Evolutionary conservation across 2,888 invertebrate genomes (phyloP).

Genomic region (Dysmachus trigonus): DNA sequence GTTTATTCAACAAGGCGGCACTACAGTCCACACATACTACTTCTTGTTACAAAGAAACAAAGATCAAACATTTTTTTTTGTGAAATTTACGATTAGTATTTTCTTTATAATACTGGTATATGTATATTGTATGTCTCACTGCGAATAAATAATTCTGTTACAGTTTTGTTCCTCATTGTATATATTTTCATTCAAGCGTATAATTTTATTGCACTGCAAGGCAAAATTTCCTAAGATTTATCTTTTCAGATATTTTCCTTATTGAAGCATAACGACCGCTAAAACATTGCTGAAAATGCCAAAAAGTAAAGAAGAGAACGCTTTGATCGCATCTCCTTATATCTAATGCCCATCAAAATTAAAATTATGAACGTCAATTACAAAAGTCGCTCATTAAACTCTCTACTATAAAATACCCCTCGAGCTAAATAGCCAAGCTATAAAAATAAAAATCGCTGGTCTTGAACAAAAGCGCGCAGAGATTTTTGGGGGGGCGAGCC

Average conservation of each 20-base stretch:
- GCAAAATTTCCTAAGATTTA: background rate
- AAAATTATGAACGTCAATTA: background rate
- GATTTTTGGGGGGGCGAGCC: background rate
- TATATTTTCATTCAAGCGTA: background rate
- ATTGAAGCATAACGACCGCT: background rate
- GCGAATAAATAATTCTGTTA: no score
- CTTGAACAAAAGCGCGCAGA: background rate
- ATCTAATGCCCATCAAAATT: background rate
- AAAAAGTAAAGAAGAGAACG: background rate
- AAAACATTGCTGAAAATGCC: background rate
- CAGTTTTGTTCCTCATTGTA: no score
- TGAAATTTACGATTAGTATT: no score
- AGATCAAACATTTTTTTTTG: no score
- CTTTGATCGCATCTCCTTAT: background rate
- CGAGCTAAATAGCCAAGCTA: background rate
- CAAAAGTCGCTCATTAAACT: background rate
- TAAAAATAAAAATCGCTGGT: background rate
- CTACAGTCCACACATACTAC: no score
- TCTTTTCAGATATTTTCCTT: background rate
- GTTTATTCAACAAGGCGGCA: no score
- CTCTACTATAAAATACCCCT: background rate
- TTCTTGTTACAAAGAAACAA: no score
- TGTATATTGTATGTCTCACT: no score
- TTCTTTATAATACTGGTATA: no score
- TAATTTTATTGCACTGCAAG: background rate